Percentiles rank a stretch among this genome's conserved stretches.
phyloP scores from a whole-genome alignment of 2,888 invertebrate species.

The Papilio gigon region DNA sequence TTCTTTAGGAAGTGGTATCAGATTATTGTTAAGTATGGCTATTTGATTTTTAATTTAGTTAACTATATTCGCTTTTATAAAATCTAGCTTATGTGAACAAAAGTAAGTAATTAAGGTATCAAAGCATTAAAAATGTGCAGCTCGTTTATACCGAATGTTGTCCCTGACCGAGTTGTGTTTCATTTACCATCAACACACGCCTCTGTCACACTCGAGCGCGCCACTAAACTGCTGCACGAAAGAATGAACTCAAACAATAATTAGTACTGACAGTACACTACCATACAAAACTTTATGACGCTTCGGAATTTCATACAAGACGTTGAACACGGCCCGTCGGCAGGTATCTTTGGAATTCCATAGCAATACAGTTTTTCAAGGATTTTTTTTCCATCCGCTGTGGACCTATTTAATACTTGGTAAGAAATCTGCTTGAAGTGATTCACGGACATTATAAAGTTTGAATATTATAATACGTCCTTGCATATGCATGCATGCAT shows the following conservation, averaged over 20 bases:
- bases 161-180: slow-evolving; percentile 29
- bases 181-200: slow-evolving; percentile 37
- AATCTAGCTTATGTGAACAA: neutral
- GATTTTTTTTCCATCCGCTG: too few species aligned
- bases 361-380: too few species aligned
- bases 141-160: slow-evolving; percentile 12
- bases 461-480: too few species aligned
- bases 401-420: too few species aligned
- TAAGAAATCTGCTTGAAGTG: too few species aligned
- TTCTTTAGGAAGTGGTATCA: too few species aligned
- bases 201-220: slow-evolving; percentile 26
- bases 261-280: slow-evolving; percentile 28
- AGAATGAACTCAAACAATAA: slow-evolving; percentile 41
- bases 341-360: too few species aligned
- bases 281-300: neutral
- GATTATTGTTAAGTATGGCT: too few species aligned
- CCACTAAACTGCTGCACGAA: slow-evolving; percentile 28
- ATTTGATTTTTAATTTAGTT: neutral
- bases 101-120: slow-evolving; percentile 6
- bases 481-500: too few species aligned
- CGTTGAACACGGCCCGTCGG: too few species aligned
- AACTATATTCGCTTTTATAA: neutral
- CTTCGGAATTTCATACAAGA: neutral
- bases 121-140: slow-evolving; percentile 14
- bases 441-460: too few species aligned